Conservation (phyloP, 2,797 vertebrate genomes). For the Nasua narica region DNA sequence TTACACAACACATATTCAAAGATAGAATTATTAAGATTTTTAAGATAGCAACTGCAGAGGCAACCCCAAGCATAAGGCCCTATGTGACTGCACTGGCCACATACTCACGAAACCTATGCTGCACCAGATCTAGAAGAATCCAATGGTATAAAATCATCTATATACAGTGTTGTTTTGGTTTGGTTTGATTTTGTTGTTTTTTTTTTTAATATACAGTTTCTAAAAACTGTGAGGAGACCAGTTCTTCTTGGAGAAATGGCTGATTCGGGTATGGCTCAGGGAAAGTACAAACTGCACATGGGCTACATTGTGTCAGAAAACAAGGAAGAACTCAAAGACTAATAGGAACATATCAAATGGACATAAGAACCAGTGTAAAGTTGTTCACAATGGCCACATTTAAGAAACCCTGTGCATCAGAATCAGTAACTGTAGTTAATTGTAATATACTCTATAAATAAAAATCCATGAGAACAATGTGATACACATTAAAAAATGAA, state of each 20-base stretch:
- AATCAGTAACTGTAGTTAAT: not conserved
- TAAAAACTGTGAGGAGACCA: not conserved
- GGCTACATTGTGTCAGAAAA: not conserved
- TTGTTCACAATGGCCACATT: not conserved
- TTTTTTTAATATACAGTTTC: not conserved
- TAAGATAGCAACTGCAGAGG: not conserved
- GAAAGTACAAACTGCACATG: not conserved
- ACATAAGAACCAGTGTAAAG: not conserved
- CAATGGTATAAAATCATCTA: not conserved
- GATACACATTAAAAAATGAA: not conserved
- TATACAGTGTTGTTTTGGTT: too few relatives aligned
- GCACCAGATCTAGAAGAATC: not conserved
- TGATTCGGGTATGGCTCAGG: not conserved
- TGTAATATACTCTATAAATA: not conserved
- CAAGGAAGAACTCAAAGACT: not conserved
- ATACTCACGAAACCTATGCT: not conserved
- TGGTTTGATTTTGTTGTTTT: too few relatives aligned
- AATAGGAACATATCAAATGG: not conserved
- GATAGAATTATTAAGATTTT: not conserved
- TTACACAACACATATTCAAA: not conserved
- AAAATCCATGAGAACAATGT: not conserved
- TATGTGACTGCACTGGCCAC: too few relatives aligned
- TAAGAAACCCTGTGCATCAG: not conserved
- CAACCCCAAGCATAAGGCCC: not conserved
- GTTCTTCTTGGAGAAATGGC: not conserved